These are phyloP conservation scores for Psittacula cyanocephala DNA, from an alignment of 2,113 vertebrate species.

Conservation along the genomic window DNA sequence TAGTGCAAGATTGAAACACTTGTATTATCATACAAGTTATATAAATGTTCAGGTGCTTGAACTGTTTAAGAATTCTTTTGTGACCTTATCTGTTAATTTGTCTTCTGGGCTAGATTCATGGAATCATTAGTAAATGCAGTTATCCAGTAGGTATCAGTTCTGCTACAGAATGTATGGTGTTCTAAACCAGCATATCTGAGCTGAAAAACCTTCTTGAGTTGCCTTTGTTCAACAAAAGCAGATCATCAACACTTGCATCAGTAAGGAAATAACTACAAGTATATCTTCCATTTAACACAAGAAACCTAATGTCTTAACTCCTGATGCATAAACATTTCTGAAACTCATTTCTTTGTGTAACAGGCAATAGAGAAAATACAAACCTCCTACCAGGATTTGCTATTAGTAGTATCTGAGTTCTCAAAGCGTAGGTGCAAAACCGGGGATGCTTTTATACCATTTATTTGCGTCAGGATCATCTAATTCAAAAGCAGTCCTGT, in stretches of 20 bases:
- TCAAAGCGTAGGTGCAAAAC: background rate
- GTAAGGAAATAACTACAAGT: background rate
- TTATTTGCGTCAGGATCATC: background rate
- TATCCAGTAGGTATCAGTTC: background rate
- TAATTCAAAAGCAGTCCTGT: background rate
- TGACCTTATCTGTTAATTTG: background rate
- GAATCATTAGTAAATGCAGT: background rate
- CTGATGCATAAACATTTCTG: background rate
- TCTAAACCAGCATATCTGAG: background rate
- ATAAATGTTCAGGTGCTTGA: background rate
- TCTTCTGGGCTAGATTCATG: background rate
- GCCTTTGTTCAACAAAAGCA: background rate
- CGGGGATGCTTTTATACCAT: accelerated
- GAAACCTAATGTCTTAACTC: background rate
- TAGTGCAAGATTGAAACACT: background rate
- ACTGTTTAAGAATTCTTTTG: background rate
- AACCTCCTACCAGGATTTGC: background rate
- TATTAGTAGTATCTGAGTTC: background rate
- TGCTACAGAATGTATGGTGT: background rate
- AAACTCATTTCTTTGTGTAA: background rate
- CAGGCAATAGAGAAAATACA: background rate
- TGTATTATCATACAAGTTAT: background rate
- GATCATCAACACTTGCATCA: background rate
- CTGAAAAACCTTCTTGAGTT: background rate
- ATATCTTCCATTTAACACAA: background rate